Conservation (phyloP, 2,888 invertebrate species). For the Diabrotica balteata region DNA sequence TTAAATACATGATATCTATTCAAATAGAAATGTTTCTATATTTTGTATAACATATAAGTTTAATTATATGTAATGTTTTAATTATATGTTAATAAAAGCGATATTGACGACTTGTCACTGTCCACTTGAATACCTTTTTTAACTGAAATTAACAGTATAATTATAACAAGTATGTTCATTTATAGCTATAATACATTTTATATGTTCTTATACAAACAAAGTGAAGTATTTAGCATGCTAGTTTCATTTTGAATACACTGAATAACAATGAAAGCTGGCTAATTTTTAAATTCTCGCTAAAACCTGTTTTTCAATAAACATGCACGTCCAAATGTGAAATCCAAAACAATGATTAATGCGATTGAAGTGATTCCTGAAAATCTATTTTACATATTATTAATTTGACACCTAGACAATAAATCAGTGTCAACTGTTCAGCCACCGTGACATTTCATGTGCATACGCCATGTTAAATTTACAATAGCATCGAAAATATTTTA, state of each 20-base stretch:
- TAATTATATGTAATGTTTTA: too few species aligned
- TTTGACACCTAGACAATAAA: slow-evolving; percentile 31
- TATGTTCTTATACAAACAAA: too few species aligned
- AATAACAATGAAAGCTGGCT: slow-evolving; percentile 4
- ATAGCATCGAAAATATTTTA: slow-evolving; percentile 31
- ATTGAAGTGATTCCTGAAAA: slow-evolving; percentile 24
- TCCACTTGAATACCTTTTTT: too few species aligned
- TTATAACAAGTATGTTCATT: too few species aligned
- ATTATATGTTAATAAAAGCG: too few species aligned
- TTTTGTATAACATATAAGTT: too few species aligned
- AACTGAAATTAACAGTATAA: too few species aligned
- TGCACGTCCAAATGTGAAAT: slow-evolving; percentile 14
- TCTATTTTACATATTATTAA: slow-evolving; percentile 30
- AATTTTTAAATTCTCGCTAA: slow-evolving; percentile 15
- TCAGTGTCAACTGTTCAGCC: slow-evolving; percentile 30
- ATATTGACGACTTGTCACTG: too few species aligned
- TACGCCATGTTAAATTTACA: slow-evolving; percentile 30
- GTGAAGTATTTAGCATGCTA: not conserved
- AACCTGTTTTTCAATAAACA: slow-evolving; percentile 14
- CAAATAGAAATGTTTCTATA: too few species aligned
- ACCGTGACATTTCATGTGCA: slow-evolving; percentile 27
- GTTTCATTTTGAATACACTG: slow-evolving; percentile 1
- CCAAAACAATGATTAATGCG: slow-evolving; percentile 23
- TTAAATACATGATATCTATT: too few species aligned
- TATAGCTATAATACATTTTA: too few species aligned